Conservation (phyloP, 2,797 vertebrate species). For the Selene dorsalis region DNA sequence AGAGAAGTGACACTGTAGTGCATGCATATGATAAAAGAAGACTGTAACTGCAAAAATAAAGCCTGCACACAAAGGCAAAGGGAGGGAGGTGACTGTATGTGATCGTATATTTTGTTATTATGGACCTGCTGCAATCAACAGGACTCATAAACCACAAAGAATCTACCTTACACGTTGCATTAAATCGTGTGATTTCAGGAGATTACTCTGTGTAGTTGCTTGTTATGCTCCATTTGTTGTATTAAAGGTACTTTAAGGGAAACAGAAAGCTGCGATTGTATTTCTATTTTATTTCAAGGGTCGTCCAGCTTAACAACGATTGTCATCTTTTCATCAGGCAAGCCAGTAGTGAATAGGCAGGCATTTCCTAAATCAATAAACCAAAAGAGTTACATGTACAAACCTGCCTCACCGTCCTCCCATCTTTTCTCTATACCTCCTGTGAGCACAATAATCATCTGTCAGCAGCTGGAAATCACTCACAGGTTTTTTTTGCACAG, state of each 20-base stretch:
- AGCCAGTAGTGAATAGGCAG: slow-evolving; percentile 40
- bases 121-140: slow-evolving; percentile 19
- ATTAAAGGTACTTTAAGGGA: slow-evolving; percentile 14
- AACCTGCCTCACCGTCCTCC: slow-evolving; percentile 43
- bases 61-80: neutral
- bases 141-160: slow-evolving; percentile 10
- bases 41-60: neutral
- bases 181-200: slow-evolving; percentile 15
- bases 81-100: neutral
- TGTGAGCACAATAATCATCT: slow-evolving; percentile 39
- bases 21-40: neutral
- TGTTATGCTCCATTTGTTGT: slow-evolving; percentile 21
- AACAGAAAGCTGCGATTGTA: slow-evolving; percentile 24
- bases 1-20: neutral
- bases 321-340: slow-evolving; percentile 40
- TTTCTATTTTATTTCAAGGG: slow-evolving; percentile 25
- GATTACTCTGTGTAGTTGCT: slow-evolving; percentile 30
- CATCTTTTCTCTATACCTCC: slow-evolving; percentile 19
- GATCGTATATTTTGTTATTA: slow-evolving; percentile 13
- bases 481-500: slow-evolving; percentile 54
- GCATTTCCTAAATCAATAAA: slow-evolving; percentile 63
- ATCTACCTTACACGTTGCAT: slow-evolving; percentile 11
- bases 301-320: slow-evolving; percentile 50
- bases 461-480: slow-evolving; percentile 60
- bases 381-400: slow-evolving; percentile 19